Conservation (phyloP, 2,113 vertebrate species). For the Actenoides hombroni region DNA sequence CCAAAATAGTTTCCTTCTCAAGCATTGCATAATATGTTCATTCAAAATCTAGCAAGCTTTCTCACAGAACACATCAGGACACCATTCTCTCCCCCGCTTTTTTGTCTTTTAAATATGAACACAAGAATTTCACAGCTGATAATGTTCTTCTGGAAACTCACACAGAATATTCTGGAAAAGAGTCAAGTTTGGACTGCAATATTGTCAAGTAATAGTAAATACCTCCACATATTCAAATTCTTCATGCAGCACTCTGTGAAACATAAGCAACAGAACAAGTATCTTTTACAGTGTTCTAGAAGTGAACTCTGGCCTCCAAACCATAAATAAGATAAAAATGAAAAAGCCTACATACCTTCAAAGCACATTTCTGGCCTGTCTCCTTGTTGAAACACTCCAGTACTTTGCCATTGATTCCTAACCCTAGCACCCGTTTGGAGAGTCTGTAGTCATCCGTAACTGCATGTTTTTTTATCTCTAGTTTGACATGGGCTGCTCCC, state of each 20-base stretch:
- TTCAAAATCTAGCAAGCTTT: neutral
- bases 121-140: neutral
- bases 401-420: constrained; percentile 97
- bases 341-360: constrained; percentile 84
- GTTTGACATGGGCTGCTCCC: constrained; percentile 66
- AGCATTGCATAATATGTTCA: neutral
- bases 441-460: constrained; percentile 96
- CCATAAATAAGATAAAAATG: neutral
- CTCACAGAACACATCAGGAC: neutral
- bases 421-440: constrained; percentile 91
- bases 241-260: neutral
- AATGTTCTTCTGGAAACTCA: neutral
- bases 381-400: constrained; percentile 89
- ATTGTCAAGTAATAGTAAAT: neutral
- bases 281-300: neutral
- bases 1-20: neutral
- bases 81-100: neutral
- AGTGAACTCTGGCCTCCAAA: neutral
- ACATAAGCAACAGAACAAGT: neutral
- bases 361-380: constrained; percentile 91
- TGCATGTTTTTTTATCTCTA: constrained; percentile 91
- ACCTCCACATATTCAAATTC: neutral
- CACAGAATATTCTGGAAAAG: constrained; percentile 5
- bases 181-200: neutral
- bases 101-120: neutral